Conservation (phyloP, 1,140 invertebrate genomes). For the Ptiloglossa arizonensis region DNA sequence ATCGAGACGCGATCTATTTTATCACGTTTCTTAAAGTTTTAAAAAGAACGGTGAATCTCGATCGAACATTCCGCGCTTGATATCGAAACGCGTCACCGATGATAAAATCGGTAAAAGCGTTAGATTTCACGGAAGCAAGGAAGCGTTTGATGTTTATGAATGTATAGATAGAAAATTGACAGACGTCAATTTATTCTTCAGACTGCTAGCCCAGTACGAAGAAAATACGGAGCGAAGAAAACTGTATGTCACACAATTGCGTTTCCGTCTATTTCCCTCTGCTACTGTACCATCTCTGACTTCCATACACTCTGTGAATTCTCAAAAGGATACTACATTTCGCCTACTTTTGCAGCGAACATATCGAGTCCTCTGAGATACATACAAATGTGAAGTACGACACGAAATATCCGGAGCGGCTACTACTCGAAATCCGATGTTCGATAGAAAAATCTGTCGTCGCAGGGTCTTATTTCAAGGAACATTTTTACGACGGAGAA, state of each 20-base stretch:
- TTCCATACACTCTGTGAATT: constrained; percentile 43
- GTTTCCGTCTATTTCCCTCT: constrained; percentile 43
- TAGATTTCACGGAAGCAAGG: background rate
- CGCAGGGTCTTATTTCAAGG: background rate
- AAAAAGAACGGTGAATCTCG: too few relatives aligned
- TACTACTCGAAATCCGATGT: constrained; percentile 18
- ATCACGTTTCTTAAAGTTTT: too few relatives aligned
- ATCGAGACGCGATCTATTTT: too few relatives aligned
- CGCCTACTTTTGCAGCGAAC: constrained; percentile 35
- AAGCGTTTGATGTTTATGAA: constrained; percentile 19
- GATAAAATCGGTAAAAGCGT: background rate
- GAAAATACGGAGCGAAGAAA: constrained; percentile 37
- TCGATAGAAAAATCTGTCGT: constrained; percentile 22
- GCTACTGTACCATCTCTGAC: constrained; percentile 41
- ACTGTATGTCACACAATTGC: constrained; percentile 46
- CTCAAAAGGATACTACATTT: constrained; percentile 50
- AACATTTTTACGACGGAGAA: too few relatives aligned
- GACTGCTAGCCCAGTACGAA: background rate
- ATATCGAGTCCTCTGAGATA: constrained; percentile 42
- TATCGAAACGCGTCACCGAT: background rate
- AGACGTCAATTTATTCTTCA: constrained; percentile 32
- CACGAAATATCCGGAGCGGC: constrained; percentile 18
- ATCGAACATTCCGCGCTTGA: too few relatives aligned
- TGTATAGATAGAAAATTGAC: constrained; percentile 30
- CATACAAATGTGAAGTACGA: constrained; percentile 24